Percentiles rank a stretch among this genome's conserved stretches.
phyloP scores from a whole-genome alignment of 1,140 invertebrate genomes.

The Drosophila guanche region DNA sequence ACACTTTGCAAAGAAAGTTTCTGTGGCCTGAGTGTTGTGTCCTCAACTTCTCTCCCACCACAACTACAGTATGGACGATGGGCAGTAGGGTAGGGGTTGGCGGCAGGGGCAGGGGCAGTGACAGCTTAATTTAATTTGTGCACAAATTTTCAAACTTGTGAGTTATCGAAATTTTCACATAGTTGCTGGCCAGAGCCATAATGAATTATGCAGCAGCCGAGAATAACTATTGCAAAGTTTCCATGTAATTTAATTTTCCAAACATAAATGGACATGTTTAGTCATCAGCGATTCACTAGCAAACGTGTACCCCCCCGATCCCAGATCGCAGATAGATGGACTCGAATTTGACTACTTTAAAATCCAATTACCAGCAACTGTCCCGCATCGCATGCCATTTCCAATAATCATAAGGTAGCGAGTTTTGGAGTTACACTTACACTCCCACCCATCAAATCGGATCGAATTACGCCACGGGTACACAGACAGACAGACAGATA shows the following conservation, averaged over 20 bases:
- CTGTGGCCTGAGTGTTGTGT: conserved; percentile 68
- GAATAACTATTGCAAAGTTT: conserved; percentile 53
- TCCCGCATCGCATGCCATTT: conserved; percentile 47
- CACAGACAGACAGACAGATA: conserved; percentile 10
- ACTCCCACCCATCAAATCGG: conserved; percentile 51
- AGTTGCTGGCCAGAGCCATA: conserved; percentile 41
- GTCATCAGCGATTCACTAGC: not conserved
- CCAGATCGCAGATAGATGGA: conserved; percentile 12
- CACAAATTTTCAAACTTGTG: conserved; percentile 72
- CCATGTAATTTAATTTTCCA: conserved; percentile 60
- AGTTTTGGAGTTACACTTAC: conserved; percentile 30
- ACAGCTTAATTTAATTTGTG: conserved; percentile 76
- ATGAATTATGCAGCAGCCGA: conserved; percentile 71
- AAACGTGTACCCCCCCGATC: conserved; percentile 3
- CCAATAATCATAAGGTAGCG: conserved; percentile 57
- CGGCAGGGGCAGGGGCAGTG: conserved; percentile 56
- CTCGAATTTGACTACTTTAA: conserved; percentile 53
- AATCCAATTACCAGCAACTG: conserved; percentile 57
- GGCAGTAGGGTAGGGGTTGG: conserved; percentile 4
- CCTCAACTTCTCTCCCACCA: conserved; percentile 1
- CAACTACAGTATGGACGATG: conserved; percentile 1
- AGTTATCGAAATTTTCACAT: conserved; percentile 63
- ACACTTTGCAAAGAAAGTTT: conserved; percentile 78
- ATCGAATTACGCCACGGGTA: conserved; percentile 53
- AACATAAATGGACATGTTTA: conserved; percentile 12